phyloP scores from a whole-genome alignment of 2,797 vertebrate species.

The Selene dorsalis region DNA sequence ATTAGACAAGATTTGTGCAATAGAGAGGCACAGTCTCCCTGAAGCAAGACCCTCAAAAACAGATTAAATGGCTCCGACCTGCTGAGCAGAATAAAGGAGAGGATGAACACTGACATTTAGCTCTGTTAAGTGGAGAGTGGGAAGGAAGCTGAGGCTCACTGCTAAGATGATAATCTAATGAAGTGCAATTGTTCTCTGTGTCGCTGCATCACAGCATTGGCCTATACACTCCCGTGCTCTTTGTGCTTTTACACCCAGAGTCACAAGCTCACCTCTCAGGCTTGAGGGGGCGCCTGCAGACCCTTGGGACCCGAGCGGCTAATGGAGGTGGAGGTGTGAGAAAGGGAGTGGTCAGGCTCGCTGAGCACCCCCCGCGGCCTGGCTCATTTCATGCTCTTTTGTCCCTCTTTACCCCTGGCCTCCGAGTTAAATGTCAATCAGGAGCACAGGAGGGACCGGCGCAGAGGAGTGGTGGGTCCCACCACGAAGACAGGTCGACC shows the following conservation, averaged over 20 bases:
- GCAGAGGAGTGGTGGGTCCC: slow-evolving; percentile 45
- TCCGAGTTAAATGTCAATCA: slow-evolving; percentile 77
- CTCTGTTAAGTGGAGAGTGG: slow-evolving; percentile 43
- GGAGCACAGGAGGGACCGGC: slow-evolving; percentile 53
- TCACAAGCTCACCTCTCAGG: slow-evolving; percentile 54
- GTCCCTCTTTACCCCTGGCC: slow-evolving; percentile 55
- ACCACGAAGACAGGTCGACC: slow-evolving; percentile 45
- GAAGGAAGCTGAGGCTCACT: slow-evolving; percentile 47
- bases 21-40: slow-evolving; percentile 8
- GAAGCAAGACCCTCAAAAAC: slow-evolving; percentile 26
- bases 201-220: slow-evolving; percentile 59
- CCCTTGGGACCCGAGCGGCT: slow-evolving; percentile 56
- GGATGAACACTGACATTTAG: slow-evolving; percentile 76
- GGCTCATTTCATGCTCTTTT: slow-evolving; percentile 69
- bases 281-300: slow-evolving; percentile 46
- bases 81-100: slow-evolving; percentile 62
- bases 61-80: slow-evolving; percentile 60
- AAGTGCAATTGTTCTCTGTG: slow-evolving; percentile 58
- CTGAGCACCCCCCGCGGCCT: slow-evolving; percentile 63
- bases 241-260: slow-evolving; percentile 59
- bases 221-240: slow-evolving; percentile 47
- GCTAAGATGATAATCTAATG: slow-evolving; percentile 58
- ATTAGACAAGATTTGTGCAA: not conserved
- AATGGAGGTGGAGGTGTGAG: slow-evolving; percentile 65
- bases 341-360: slow-evolving; percentile 54